Base-by-base conservation (phyloP, 2,113 vertebrate species). In the Platysteira castanea region DNA sequence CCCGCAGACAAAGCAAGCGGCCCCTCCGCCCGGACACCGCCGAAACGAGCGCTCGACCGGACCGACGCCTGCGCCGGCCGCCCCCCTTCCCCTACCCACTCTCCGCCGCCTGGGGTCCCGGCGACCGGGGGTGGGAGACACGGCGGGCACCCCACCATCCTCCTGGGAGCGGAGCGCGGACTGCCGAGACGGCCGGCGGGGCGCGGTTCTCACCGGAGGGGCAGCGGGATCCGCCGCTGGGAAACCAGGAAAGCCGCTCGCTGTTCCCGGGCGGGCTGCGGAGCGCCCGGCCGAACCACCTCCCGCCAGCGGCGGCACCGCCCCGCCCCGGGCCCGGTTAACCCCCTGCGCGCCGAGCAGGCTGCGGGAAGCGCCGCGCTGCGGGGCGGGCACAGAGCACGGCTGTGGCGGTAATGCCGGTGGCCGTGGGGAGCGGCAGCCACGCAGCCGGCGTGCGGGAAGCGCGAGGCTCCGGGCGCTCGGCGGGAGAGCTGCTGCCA, bases 381-480 rank as follows among this genome's bases (percentile, higher is more conserved):
- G 17, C 52, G 16, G 50, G 54, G 11, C 26, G 16, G 52, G 21
- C 35, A 20, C 35, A 2, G 35, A 11, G 53, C 11, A 37, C 21
- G 33, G 41, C 59, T 19, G 60, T 0, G 42, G 24, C 35, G 1
- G 1, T 1, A 41, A 33, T n/a, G 57, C n/a, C 9, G 27, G 7
- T 9, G 11, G 2, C 17, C 11, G 7, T 0, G 50, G 17, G 31
- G 27, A 44, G 71, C 12, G 49, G 50, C 11, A 20, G 52, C 7
- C 7, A 3, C 19, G 20, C 30, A 14, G 41, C 13, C 21, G 33
- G 28, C 1, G 20, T 3, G 49, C 24, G 20, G n/a, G 6, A 4
- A 39, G 24, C 9, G 28, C 7, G 22, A 42, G 9, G 50, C 42
- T 59, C 31, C 35, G 50, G 33, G 50, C 9, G 35, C 26, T 28